These are phyloP conservation scores for Trypoxylus dichotomus DNA, from an alignment of 1,140 invertebrate species.

Conservation along the genomic window DNA sequence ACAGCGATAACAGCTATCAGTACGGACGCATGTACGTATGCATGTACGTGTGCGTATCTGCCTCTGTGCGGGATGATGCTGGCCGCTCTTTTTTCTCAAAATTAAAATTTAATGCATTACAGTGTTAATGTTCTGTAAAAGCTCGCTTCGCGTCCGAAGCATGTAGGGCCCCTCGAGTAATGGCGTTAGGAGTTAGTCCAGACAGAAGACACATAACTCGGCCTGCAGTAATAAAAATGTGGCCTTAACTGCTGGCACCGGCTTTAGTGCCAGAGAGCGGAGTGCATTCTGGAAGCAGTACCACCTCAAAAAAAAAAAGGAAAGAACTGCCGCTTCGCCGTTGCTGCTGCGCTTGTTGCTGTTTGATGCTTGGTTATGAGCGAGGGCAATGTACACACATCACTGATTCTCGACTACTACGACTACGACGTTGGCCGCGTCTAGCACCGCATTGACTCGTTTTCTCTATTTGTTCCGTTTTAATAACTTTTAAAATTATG, in stretches of 20 bases:
- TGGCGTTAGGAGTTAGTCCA: constrained; percentile 34
- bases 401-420: constrained; percentile 15
- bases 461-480: constrained; percentile 29
- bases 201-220: constrained; percentile 41
- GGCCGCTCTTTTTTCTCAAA: constrained; percentile 1
- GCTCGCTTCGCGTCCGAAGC: neutral
- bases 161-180: constrained; percentile 19
- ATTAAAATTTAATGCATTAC: constrained; percentile 27
- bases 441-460: constrained; percentile 30
- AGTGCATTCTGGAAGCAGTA: constrained; percentile 33
- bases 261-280: constrained; percentile 31
- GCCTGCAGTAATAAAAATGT: constrained; percentile 36
- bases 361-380: constrained; percentile 21
- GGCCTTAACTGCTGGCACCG: constrained; percentile 35
- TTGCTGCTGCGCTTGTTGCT: neutral
- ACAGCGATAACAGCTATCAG: neutral
- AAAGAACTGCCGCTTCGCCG: neutral
- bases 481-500: constrained; percentile 30
- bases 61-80: neutral
- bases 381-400: constrained; percentile 31
- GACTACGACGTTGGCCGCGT: constrained; percentile 31
- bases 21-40: neutral
- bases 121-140: constrained; percentile 32
- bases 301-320: constrained; percentile 30
- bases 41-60: neutral